A percentile compares a stretch with the other conserved stretches of the same genome.
Conservation (phyloP, 1,140 invertebrate genomes). For the Drosophila ananassae region DNA sequence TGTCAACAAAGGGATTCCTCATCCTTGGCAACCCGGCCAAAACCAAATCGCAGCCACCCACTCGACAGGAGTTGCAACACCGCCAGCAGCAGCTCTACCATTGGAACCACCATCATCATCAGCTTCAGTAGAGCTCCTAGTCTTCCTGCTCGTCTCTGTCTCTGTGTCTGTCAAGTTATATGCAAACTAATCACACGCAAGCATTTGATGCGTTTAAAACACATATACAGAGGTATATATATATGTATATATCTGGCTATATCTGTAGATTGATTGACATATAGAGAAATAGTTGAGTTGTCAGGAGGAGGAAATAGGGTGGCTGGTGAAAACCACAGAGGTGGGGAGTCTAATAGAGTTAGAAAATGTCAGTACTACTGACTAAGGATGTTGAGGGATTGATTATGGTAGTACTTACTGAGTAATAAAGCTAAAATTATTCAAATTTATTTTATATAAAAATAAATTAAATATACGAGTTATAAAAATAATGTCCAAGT, state of each 20-base stretch:
- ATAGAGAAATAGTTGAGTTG: constrained; percentile 13
- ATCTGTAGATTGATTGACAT: constrained; percentile 6
- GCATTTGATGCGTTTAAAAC: constrained; percentile 80
- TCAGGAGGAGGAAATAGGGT: background rate
- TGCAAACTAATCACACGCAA: constrained; percentile 81
- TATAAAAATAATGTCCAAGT: too few relatives aligned
- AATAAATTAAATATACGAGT: too few relatives aligned
- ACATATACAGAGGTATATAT: constrained; percentile 36
- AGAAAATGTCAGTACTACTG: background rate
- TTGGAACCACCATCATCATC: constrained; percentile 22
- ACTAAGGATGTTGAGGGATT: too few relatives aligned
- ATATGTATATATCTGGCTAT: background rate
- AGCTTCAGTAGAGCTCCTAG: constrained; percentile 20
- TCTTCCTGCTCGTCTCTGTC: constrained; percentile 31
- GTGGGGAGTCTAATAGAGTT: background rate
- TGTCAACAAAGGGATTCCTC: constrained; percentile 55
- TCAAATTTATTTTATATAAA: too few relatives aligned
- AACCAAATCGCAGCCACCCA: constrained; percentile 24
- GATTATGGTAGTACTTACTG: too few relatives aligned
- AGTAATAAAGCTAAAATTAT: too few relatives aligned
- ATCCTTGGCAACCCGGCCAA: constrained; percentile 41
- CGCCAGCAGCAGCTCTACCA: constrained; percentile 14
- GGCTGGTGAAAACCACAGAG: background rate
- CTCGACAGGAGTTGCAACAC: constrained; percentile 2
- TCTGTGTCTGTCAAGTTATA: constrained; percentile 60